A percentile compares a stretch with the other conserved stretches of the same genome.
Evolutionary conservation across 2,888 invertebrate genomes (phyloP).

Genomic region (Drosophila atroscutellata): DNA sequence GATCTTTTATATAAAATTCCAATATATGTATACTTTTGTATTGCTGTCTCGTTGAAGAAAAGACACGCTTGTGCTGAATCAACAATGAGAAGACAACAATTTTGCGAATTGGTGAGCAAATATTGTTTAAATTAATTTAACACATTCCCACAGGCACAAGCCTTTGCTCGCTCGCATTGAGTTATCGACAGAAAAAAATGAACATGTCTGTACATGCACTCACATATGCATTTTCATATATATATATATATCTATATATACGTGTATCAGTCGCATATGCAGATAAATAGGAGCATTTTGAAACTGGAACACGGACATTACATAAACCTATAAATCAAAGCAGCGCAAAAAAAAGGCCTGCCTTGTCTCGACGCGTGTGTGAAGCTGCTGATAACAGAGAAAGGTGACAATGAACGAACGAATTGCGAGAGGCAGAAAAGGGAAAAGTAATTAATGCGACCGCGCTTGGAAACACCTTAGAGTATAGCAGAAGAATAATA

Average conservation of each 20-base stretch:
- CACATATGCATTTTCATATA: background rate
- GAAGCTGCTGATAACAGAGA: slow-evolving; percentile 47
- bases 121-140: slow-evolving; percentile 41
- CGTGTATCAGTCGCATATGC: slow-evolving; percentile 6
- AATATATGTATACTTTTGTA: background rate
- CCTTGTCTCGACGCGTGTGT: slow-evolving; percentile 1
- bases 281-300: slow-evolving; percentile 31
- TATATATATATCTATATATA: background rate
- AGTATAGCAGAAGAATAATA: background rate
- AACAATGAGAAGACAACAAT: slow-evolving; percentile 12
- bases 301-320: slow-evolving; percentile 29
- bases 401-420: slow-evolving; percentile 17
- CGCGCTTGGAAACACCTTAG: slow-evolving; percentile 48
- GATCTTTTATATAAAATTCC: background rate
- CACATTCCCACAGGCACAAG: slow-evolving; percentile 25
- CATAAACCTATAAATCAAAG: background rate
- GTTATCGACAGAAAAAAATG: slow-evolving; percentile 11
- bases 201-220: background rate
- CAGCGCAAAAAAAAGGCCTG: slow-evolving; percentile 42
- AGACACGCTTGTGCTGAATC: background rate
- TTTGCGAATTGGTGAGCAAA: slow-evolving; percentile 34
- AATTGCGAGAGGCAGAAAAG: slow-evolving; percentile 5
- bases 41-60: background rate
- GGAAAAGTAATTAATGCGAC: slow-evolving; percentile 13
- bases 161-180: slow-evolving; percentile 5